Percentiles rank a stretch among this genome's conserved stretches.
Evolutionary conservation across 2,113 vertebrate genomes (phyloP).

Genomic region (Notechis scutatus): DNA sequence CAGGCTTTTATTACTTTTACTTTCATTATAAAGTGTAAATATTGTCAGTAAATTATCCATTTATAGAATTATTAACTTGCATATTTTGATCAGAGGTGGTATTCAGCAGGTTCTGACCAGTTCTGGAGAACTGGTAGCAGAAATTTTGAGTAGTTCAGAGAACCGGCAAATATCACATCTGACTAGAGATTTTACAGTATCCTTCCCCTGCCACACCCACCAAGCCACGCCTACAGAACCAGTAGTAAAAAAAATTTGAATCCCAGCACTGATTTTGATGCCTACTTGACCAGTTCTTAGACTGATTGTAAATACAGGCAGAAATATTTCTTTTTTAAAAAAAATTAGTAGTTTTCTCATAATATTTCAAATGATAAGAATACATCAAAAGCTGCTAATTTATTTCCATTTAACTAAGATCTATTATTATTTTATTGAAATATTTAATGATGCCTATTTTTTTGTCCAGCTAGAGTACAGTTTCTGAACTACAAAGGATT

Average conservation of each 20-base stretch:
- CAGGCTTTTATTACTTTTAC: not conserved
- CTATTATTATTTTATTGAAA: not conserved
- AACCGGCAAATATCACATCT: too few species aligned
- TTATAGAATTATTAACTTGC: not conserved
- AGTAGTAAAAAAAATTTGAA: too few species aligned
- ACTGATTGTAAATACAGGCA: not conserved
- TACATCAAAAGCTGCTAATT: not conserved
- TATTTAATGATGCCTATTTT: not conserved
- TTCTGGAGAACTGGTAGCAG: too few species aligned
- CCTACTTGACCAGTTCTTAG: not conserved
- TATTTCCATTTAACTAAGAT: not conserved
- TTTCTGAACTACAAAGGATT: not conserved
- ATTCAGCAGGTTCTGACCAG: too few species aligned
- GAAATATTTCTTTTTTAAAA: not conserved
- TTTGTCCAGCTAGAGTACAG: not conserved
- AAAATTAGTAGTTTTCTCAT: not conserved
- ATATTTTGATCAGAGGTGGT: not conserved
- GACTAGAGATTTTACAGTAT: too few species aligned
- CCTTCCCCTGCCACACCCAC: too few species aligned
- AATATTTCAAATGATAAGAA: not conserved
- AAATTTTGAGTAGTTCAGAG: too few species aligned
- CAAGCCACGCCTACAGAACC: too few species aligned
- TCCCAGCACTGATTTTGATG: not conserved
- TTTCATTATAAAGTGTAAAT: not conserved
- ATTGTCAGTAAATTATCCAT: not conserved